These are phyloP conservation scores for Copsychus sechellarum DNA, from an alignment of 2,113 vertebrate species.

Conservation along the genomic window DNA sequence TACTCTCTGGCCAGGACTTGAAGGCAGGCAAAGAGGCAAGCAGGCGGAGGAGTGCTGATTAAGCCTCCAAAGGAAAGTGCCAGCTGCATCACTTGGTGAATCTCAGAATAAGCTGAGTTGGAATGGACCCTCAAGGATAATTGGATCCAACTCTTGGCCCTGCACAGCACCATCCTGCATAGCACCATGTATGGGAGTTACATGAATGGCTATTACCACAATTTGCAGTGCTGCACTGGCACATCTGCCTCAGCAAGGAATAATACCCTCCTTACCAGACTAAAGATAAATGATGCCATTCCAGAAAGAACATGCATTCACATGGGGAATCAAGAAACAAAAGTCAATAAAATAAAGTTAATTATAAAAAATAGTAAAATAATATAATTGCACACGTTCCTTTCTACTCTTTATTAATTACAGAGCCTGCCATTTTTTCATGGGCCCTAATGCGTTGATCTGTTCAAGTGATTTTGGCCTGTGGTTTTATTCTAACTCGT, in stretches of 20 bases:
- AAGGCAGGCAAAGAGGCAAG: background rate
- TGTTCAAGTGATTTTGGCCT: background rate
- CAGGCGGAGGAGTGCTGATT: background rate
- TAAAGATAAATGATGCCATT: background rate
- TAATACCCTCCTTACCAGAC: background rate
- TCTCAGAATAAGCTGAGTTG: background rate
- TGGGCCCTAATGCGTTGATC: background rate
- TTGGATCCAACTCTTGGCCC: background rate
- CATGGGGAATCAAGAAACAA: background rate
- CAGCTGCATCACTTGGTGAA: background rate
- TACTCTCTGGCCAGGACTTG: background rate
- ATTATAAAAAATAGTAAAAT: background rate
- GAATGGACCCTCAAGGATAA: background rate
- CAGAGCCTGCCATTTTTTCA: background rate
- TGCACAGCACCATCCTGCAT: background rate
- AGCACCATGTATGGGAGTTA: background rate
- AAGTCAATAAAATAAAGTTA: background rate
- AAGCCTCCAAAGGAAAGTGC: background rate
- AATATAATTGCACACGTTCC: background rate
- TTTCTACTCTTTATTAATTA: background rate
- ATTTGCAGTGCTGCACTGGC: background rate
- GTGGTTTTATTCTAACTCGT: background rate
- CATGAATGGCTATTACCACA: background rate
- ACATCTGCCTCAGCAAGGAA: background rate
- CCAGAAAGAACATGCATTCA: background rate